Evolutionary conservation across 2,113 vertebrate genomes (phyloP).

Genomic region (Ascaphus truei): DNA sequence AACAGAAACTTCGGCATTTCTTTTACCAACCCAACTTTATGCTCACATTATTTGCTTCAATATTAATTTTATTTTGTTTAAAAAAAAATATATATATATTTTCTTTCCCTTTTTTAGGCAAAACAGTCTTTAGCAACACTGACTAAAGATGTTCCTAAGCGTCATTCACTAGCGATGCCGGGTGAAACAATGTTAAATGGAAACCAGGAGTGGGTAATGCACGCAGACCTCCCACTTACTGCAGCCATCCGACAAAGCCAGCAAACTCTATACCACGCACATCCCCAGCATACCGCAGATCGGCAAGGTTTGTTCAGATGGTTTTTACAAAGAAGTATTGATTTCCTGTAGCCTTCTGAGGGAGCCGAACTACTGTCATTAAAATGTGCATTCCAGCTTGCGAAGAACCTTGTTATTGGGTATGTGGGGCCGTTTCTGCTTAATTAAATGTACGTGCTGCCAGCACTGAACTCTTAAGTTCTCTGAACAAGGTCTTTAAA

Average conservation of each 20-base stretch:
- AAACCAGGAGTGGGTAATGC: slow-evolving; percentile 98
- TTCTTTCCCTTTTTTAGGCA: slow-evolving; percentile 63
- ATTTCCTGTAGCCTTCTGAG: too few relatives aligned
- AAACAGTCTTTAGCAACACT: slow-evolving; percentile 95
- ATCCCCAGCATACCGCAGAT: slow-evolving; percentile 82
- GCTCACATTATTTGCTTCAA: too few relatives aligned
- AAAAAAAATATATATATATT: background rate
- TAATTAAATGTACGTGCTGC: too few relatives aligned
- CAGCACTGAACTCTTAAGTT: too few relatives aligned
- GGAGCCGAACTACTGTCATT: too few relatives aligned
- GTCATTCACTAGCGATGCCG: slow-evolving; percentile 93
- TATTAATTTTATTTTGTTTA: background rate
- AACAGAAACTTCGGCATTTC: too few relatives aligned
- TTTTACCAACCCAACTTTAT: too few relatives aligned
- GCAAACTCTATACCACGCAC: slow-evolving; percentile 90
- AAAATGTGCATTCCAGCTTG: too few relatives aligned
- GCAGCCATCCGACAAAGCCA: slow-evolving; percentile 97
- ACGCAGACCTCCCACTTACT: slow-evolving; percentile 91
- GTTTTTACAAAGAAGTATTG: too few relatives aligned
- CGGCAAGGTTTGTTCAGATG: slow-evolving; percentile 85
- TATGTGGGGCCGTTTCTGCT: too few relatives aligned
- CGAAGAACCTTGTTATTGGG: too few relatives aligned
- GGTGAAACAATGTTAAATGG: slow-evolving; percentile 92
- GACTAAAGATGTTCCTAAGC: slow-evolving; percentile 95
- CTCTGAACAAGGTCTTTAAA: too few relatives aligned